These are phyloP conservation scores for Drosophila fungiperda DNA, from an alignment of 2,888 invertebrate genomes.

Conservation along the genomic window DNA sequence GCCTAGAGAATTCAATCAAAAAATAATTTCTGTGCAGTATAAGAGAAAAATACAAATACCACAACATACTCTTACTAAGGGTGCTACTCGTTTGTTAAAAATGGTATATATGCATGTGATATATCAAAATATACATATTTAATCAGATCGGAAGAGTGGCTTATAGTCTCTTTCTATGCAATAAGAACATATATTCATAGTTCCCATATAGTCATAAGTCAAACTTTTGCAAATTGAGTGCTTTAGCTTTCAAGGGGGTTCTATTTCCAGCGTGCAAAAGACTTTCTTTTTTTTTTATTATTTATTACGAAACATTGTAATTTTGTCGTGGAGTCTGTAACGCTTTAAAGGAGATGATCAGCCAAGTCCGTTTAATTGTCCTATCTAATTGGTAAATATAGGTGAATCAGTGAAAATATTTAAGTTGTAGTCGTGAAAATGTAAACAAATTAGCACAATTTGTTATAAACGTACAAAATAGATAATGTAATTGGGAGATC, in stretches of 20 bases:
- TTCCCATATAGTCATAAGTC: not conserved
- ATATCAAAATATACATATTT: not conserved
- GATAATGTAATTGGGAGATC: not conserved
- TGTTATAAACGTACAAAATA: not conserved
- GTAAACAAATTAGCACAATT: not conserved
- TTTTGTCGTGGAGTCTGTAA: not conserved
- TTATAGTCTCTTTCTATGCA: not conserved
- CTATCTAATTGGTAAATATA: not conserved
- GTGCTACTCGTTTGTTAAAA: no score
- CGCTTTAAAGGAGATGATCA: not conserved
- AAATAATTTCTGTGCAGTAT: not conserved
- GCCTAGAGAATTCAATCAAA: not conserved
- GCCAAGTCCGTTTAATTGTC: not conserved
- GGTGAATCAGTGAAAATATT: not conserved
- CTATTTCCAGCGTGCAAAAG: conserved; percentile 21
- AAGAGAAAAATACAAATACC: not conserved
- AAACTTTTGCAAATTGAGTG: not conserved
- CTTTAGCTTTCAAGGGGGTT: conserved; percentile 25
- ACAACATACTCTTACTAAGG: not conserved
- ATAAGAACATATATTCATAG: not conserved
- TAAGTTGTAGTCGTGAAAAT: not conserved
- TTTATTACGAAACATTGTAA: not conserved
- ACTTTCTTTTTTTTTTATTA: conserved; percentile 7
- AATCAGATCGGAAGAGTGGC: not conserved
- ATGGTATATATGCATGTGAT: not conserved